Conservation (phyloP, 2,113 vertebrate genomes). For the Porphyrio hochstetteri region DNA sequence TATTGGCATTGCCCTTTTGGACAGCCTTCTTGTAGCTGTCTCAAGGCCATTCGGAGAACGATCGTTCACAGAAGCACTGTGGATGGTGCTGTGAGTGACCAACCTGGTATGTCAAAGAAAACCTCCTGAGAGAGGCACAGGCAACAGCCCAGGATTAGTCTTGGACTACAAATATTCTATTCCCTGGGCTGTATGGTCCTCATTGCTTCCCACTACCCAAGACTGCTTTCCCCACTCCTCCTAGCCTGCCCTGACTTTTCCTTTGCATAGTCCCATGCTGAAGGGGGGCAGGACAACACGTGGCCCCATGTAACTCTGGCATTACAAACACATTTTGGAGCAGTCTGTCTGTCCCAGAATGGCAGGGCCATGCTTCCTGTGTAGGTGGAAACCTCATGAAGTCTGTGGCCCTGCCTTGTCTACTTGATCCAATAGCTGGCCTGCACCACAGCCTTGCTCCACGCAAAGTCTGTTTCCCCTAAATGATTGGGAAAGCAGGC, state of each 20-base stretch:
- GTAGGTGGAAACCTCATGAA: not conserved
- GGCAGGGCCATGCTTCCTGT: fast-evolving
- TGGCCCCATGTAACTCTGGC: not conserved
- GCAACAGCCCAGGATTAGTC: not conserved
- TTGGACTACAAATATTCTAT: not conserved
- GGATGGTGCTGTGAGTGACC: not conserved
- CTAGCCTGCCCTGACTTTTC: not conserved
- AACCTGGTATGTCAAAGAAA: not conserved
- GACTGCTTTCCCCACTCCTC: not conserved
- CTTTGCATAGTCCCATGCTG: not conserved
- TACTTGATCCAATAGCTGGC: not conserved
- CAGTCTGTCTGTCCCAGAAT: not conserved
- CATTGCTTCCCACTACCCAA: not conserved
- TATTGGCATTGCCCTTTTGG: no score
- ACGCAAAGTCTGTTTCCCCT: not conserved
- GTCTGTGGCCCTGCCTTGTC: not conserved
- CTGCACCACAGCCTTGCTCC: not conserved
- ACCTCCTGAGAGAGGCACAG: no score
- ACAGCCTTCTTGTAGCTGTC: not conserved
- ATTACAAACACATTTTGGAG: not conserved
- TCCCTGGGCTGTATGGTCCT: not conserved
- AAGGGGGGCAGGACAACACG: not conserved
- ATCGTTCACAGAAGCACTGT: not conserved
- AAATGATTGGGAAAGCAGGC: not conserved
- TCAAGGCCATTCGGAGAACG: not conserved